phyloP scores from a whole-genome alignment of 1,140 invertebrate species.

The Apis cerana region DNA sequence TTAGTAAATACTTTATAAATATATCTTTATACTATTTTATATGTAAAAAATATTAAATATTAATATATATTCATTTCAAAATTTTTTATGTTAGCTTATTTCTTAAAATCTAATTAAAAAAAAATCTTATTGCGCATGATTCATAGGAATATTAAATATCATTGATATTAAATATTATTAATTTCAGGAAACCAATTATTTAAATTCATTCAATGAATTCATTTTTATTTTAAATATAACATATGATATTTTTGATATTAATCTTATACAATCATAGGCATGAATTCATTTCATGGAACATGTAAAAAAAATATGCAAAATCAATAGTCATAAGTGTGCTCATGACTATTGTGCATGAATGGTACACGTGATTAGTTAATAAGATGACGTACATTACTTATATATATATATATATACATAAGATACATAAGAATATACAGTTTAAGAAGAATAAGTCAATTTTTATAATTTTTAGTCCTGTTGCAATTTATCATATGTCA shows the following conservation, averaged over 20 bases:
- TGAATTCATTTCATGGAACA: neutral
- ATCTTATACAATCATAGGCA: neutral
- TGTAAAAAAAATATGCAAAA: conserved; percentile 4
- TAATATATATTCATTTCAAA: no score
- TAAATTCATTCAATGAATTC: neutral
- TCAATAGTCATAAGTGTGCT: neutral
- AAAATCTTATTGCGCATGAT: no score
- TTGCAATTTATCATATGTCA: neutral
- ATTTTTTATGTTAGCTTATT: no score
- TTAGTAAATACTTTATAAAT: no score
- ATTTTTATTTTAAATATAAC: neutral
- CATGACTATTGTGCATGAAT: conserved; percentile 16
- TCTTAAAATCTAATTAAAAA: no score
- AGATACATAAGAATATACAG: neutral
- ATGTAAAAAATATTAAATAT: no score
- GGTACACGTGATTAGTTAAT: conserved; percentile 30
- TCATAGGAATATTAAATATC: no score
- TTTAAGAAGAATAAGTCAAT: neutral
- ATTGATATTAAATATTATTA: no score
- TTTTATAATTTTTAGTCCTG: neutral
- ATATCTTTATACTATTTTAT: no score
- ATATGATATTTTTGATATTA: neutral
- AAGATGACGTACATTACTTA: neutral
- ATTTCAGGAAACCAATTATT: neutral
- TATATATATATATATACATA: neutral